Base-by-base conservation (phyloP, 2,113 vertebrate genomes). In the Turnix velox region DNA sequence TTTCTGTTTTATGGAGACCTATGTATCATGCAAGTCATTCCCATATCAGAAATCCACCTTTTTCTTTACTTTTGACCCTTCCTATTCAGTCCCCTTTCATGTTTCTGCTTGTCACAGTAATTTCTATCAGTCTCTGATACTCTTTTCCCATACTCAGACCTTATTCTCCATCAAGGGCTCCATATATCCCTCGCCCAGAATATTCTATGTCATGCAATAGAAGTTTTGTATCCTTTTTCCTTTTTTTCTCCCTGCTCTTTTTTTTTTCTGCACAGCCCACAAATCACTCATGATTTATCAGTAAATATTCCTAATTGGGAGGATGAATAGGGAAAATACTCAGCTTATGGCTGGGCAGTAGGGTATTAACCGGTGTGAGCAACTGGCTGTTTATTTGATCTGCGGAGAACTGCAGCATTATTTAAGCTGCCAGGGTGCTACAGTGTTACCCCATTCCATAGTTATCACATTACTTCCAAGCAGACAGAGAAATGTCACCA, bases 331-430 rank as follows among this genome's bases (percentile, higher is more conserved):
- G 46, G 31, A 88, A 95, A 81, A 55, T 11, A 72, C 11, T 63
- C 58, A 85, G 51, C 77, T 93, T 88, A 59, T 73, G 86, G 72
- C 46, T 81, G 48, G 45, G 62, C 42, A 69, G 82, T 20, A 42
- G 2, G 16, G 43, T 61, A 91, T 54, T 39, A 89, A 75, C 39
- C 49, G 43, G 45, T 79, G 66, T 49, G 87, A 90, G 37, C 77
- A 91, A 52, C 82, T 88, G 85, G 59, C 39, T 59, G 62, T 80
- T 93, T 93, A 88, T 90, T 80, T 94, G 94, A 93, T 75, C 91
- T 79, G 52, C 66, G 92, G 77, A 92, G 84, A 91, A 87, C 40
- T 62, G 45, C 33, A 80, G 37, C 83, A 82, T 62, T 88, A 88
- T 95, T 87, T 76, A 62, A 75, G 69, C 48, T 94, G n/a, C 69